Evolutionary conservation across 2,797 vertebrate species (phyloP), one percentile per base, ranked within the genome.

Genomic region (Zonotrichia albicollis): DNA sequence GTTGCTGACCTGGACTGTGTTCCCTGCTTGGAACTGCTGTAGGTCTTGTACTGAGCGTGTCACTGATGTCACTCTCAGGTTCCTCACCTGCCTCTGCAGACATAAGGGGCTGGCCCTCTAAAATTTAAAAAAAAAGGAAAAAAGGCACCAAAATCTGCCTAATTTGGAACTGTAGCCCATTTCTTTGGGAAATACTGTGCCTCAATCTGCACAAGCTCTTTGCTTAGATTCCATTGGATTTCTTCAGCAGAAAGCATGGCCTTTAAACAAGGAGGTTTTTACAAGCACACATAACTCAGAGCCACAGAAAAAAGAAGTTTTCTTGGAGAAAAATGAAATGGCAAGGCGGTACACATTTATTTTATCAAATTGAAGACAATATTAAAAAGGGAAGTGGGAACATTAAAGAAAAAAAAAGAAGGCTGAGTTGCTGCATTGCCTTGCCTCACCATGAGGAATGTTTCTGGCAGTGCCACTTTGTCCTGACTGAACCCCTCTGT

Each of bases 381-480:
- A 75, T 17, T 51, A 51, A 32, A 32, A 53, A 71, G 12, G 15
- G 11, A 45, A 55, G 9, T 18, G 6, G 14, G 6, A 70, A 13
- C 6, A 16, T 38, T 1, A 18, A 40, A 53, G 62, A 46, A 21
- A 58, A 19, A 9, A 22, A 17, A 32, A 38, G 21, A 43, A 48
- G 17, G 16, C 13, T 68, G 57, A 61, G 12, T 65, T 57, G 43
- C 60, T 84, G 46, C 27, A 51, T 38, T 51, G 73, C 64, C 90
- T 85, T 93, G 25, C 82, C 73, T 91, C 82, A 45, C 91, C 27
- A 5, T 80, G 50, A 38, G 54, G 29, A 82, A 73, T 58, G 78
- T 46, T 85, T 65, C 76, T 90, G 29, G 43, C 48, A 68, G 36
- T 51, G 18, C 76, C 26, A 9, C 78, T 92, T 84, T 21, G 46